These are phyloP conservation scores for Gobio occitaniae DNA, from an alignment of 2,797 vertebrate genomes.

Conservation along the genomic window DNA sequence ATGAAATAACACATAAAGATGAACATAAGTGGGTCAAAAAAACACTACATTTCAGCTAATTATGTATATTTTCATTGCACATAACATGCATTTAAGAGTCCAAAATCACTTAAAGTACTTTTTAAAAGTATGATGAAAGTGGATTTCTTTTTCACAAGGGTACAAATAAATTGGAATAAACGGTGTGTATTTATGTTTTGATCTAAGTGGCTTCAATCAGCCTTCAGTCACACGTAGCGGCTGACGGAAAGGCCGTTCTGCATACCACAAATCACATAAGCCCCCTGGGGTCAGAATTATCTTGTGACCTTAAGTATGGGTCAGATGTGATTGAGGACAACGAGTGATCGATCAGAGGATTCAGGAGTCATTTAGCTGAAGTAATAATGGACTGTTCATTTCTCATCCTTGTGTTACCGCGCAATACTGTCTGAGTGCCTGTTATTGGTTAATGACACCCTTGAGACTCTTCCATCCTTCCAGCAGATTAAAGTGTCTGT, in stretches of 20 bases:
- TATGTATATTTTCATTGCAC: neutral
- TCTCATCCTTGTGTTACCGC: conserved; percentile 37
- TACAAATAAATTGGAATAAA: neutral
- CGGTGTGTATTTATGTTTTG: neutral
- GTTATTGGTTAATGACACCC: conserved; percentile 57
- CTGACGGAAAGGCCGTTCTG: conserved; percentile 10
- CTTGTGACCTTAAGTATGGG: conserved; percentile 41
- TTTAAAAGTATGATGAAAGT: neutral
- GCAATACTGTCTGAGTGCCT: conserved; percentile 35
- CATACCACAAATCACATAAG: conserved; percentile 30
- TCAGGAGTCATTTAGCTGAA: conserved; percentile 34
- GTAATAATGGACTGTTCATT: conserved; percentile 37
- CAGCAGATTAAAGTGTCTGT: conserved; percentile 39
- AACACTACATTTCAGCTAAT: neutral
- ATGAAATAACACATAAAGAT: neutral
- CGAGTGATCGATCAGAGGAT: conserved; percentile 40
- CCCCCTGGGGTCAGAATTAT: conserved; percentile 40
- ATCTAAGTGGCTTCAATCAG: neutral
- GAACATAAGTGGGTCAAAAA: neutral
- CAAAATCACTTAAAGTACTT: neutral
- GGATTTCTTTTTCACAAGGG: neutral
- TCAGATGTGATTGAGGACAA: conserved; percentile 37
- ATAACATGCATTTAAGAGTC: neutral
- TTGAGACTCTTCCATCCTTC: conserved; percentile 49
- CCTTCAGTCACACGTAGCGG: conserved; percentile 1